Evolutionary conservation across 2,797 vertebrate genomes (phyloP).

Genomic region (Garrulus glandarius): DNA sequence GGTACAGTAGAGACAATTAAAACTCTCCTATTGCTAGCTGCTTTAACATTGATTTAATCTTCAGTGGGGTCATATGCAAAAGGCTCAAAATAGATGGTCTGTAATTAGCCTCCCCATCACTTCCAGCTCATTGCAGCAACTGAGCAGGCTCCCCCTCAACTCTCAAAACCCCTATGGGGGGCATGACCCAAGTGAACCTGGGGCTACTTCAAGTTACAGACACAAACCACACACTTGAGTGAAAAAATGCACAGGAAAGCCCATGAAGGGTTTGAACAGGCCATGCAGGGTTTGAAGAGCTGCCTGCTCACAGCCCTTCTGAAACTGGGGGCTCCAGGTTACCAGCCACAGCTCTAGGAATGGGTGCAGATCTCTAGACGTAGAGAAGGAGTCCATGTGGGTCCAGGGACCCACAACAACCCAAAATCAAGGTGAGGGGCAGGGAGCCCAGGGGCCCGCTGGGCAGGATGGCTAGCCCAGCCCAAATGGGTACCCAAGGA

Average conservation of each 20-base stretch:
- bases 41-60: constrained; percentile 20
- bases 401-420: background rate
- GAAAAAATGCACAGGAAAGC: background rate
- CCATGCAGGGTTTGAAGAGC: background rate
- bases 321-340: rapidly evolving
- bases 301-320: rapidly evolving
- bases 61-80: background rate
- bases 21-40: background rate
- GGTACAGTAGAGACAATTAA: background rate
- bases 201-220: background rate
- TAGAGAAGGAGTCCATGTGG: rapidly evolving
- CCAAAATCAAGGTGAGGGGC: background rate
- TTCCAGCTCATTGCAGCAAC: background rate
- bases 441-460: rapidly evolving
- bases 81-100: background rate
- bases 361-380: rapidly evolving
- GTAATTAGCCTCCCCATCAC: background rate
- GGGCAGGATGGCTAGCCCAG: rapidly evolving
- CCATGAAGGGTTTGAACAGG: background rate
- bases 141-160: background rate
- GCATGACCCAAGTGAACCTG: rapidly evolving
- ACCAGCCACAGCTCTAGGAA: rapidly evolving
- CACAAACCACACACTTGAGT: background rate
- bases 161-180: rapidly evolving
- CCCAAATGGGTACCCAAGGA: rapidly evolving